phyloP scores from a whole-genome alignment of 2,113 vertebrate genomes.

The Sinocyclocheilus grahami region DNA sequence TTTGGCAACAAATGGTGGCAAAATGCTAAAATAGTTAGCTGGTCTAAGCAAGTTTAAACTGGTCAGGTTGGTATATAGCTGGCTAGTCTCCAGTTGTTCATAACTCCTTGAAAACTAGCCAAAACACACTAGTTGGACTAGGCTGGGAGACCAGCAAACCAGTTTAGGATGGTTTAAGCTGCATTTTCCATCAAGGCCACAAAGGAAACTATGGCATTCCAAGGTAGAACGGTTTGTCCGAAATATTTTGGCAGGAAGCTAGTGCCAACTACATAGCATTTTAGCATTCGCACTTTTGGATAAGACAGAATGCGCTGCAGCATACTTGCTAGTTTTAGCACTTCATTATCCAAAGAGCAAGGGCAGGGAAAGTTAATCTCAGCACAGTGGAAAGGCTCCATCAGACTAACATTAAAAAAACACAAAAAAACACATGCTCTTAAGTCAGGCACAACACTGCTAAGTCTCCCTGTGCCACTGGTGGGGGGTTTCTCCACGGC shows the following conservation, averaged over 20 bases:
- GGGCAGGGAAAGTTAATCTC: neutral
- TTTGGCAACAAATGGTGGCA: neutral
- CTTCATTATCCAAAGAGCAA: constrained; percentile 51
- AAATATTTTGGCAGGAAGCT: neutral
- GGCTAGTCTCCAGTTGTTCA: neutral
- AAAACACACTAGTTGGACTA: neutral
- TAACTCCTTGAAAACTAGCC: neutral
- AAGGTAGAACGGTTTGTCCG: neutral
- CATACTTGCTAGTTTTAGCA: constrained; percentile 46
- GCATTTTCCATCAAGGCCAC: neutral
- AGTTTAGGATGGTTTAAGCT: neutral
- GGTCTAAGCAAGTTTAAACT: neutral
- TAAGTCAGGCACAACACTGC: constrained; percentile 31
- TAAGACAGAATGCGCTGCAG: constrained; percentile 32
- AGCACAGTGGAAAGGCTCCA: too few species aligned
- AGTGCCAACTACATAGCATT: neutral
- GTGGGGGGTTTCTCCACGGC: constrained; percentile 54
- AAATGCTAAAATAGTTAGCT: neutral
- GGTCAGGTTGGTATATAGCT: neutral
- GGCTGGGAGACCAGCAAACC: neutral
- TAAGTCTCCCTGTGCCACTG: constrained; percentile 37
- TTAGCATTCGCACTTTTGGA: neutral
- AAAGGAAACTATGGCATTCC: neutral
- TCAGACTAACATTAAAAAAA: too few species aligned
- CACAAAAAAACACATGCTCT: constrained; percentile 18